Base-by-base conservation (phyloP, 2,888 invertebrate species). In the Lobophora halterata region DNA sequence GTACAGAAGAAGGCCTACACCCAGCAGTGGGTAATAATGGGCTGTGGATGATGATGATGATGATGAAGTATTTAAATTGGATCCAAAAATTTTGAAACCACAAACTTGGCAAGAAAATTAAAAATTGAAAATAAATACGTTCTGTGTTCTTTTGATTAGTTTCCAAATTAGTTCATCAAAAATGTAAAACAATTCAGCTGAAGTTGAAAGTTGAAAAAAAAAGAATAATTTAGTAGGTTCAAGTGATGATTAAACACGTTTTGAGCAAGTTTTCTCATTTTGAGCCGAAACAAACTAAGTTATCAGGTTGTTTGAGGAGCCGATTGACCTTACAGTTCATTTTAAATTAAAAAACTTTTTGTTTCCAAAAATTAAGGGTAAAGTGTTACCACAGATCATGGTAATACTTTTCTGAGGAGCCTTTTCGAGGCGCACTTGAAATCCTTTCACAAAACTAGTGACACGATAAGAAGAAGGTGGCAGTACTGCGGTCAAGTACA, bases 301-400 rank as follows among this genome's bases (percentile, higher is more conserved):
- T 40, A 31, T 19, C 10, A 19, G 23, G 30, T 46, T 50, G 47
- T 46, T 50, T 55, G 47, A 45, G 36, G 6, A 43, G 40, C 40
- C 46, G 52, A 55, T 53, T 55, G 53, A 51, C 54, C 50, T 42
- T 42, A 38, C 26, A 24, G 31, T 16, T 33, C 20, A 57, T 61
- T 61, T 53, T 39, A 66, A 66, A 67, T 67, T 63, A 65, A 67
- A 65, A 69, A 69, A 67, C 53, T 64, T 67, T 41, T 16, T 11
- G 25, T 20, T 17, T 36, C 24, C 13, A 7, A 13, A 25, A 25
- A 30, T 31, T 30, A 11, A 9, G 16, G 20, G 13, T 7, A n/a
- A n/a, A n/a, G n/a, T n/a, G n/a, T n/a, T n/a, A n/a, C n/a, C n/a
- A n/a, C n/a, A n/a, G n/a, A n/a, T n/a, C n/a, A n/a, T n/a, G n/a